Conservation (phyloP, 2,888 invertebrate species). For the Molorchus minor region DNA sequence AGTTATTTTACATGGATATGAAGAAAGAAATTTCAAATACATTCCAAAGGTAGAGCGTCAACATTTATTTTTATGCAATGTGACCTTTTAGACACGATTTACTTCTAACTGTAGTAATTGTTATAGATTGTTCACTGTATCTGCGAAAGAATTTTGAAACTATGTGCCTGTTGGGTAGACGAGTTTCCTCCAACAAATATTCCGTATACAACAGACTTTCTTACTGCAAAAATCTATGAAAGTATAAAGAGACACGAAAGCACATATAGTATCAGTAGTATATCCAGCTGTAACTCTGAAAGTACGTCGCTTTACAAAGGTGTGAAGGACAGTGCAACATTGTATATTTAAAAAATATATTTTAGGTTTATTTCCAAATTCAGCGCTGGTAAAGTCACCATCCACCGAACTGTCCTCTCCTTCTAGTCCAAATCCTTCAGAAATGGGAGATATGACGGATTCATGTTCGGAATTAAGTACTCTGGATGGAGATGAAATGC, state of each 20-base stretch:
- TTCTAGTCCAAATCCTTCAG: slow-evolving; percentile 56
- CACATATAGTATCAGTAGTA: slow-evolving; percentile 54
- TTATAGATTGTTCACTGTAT: slow-evolving; percentile 78
- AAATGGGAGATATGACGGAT: slow-evolving; percentile 52
- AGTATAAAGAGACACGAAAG: slow-evolving; percentile 55
- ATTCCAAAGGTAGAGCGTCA: slow-evolving; percentile 75
- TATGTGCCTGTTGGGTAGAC: slow-evolving; percentile 72
- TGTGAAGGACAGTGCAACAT: neutral
- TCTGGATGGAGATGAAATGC: slow-evolving; percentile 63
- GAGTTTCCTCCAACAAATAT: slow-evolving; percentile 66
- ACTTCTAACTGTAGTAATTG: neutral
- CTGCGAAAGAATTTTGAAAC: slow-evolving; percentile 78
- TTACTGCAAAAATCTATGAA: slow-evolving; percentile 56
- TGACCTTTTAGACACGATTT: neutral
- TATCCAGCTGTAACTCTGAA: slow-evolving; percentile 53
- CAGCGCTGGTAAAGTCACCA: slow-evolving; percentile 47
- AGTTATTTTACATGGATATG: slow-evolving; percentile 79
- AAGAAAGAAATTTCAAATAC: slow-evolving; percentile 77
- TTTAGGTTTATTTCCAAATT: slow-evolving; percentile 45
- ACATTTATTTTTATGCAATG: neutral
- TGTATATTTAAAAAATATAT: neutral
- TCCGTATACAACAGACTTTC: slow-evolving; percentile 70
- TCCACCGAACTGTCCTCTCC: slow-evolving; percentile 47
- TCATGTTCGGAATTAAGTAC: slow-evolving; percentile 54
- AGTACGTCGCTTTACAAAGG: slow-evolving; percentile 43